Evolutionary conservation across 2,797 vertebrate genomes (phyloP), one percentile per base, ranked within the genome.

Genomic region (Melanotaenia nigrans): DNA sequence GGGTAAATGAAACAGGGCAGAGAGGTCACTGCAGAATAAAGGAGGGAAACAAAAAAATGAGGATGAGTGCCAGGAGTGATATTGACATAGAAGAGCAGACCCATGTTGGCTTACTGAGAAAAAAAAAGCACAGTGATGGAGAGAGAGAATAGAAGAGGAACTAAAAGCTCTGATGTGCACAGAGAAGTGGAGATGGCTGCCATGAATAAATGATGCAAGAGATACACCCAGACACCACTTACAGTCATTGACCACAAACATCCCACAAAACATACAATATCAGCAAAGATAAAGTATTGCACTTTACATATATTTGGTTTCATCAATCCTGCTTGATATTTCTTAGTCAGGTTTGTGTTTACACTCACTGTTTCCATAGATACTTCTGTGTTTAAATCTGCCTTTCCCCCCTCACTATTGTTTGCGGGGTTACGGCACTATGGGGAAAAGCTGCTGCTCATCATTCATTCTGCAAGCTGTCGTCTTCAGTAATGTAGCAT

Each of bases 131-230:
- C 6, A 30, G 51, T 22, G 30, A 77, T 56, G 56, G 49, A 82
- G 62, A 1, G 5, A 66, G 65, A 64, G 61, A 73, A 63, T 25
- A 38, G 18, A 71, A 33, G 45, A 65, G 57, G 18, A 79, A 49
- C 64, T 84, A 75, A 87, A 88, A 86, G 60, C 81, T 81, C 61
- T 56, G 24, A 33, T 74, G 57, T 71, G 33, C 45, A 45, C 7
- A 65, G 73, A 86, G 57, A 66, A 79, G 59, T 54, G 45, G 36
- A 81, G 67, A 77, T 74, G 61, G 78, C 58, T 45, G 2, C 62
- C 51, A 89, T 90, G 67, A 92, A 92, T 90, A 86, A 92, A 79
- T 85, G 11, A 92, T 91, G 10, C 73, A 67, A 63, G 24, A 58
- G 53, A 72, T 77, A 59, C 42, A 67, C 47, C 3, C 47, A 47